Conservation (phyloP, 2,113 vertebrate species). For the Aphyosemion australe region DNA sequence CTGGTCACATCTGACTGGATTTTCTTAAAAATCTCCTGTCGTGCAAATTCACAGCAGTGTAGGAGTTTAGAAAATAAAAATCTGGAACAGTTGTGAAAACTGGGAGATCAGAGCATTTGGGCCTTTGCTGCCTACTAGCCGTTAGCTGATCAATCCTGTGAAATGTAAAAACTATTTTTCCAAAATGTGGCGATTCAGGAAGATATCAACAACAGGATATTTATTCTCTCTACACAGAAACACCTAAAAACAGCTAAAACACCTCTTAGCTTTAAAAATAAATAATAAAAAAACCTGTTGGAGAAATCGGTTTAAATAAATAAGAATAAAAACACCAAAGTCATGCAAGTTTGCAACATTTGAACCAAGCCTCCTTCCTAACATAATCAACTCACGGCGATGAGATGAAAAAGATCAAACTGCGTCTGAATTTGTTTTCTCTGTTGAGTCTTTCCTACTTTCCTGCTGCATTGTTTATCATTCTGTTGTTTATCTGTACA, state of each 20-base stretch:
- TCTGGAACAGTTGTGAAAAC: no score
- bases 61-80: no score
- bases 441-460: slow-evolving; percentile 41
- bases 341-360: slow-evolving; percentile 7
- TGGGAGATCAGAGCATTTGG: no score
- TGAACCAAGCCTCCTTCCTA: slow-evolving; percentile 7
- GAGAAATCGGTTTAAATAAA: slow-evolving; percentile 12
- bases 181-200: no score
- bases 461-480: slow-evolving; percentile 65
- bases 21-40: no score
- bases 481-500: slow-evolving; percentile 67
- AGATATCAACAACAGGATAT: no score
- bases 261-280: background rate
- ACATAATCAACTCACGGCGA: slow-evolving; percentile 25
- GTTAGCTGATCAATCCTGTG: no score
- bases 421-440: slow-evolving; percentile 26
- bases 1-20: no score
- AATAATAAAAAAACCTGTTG: background rate
- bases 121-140: no score
- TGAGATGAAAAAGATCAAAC: slow-evolving; percentile 20
- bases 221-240: background rate
- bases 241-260: background rate
- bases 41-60: no score
- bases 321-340: background rate
- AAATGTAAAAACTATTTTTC: no score